Percentiles rank a stretch among this genome's conserved stretches.
These are phyloP conservation scores for Pteruthius melanotis DNA, from an alignment of 2,113 vertebrate genomes.

Conservation along the genomic window DNA sequence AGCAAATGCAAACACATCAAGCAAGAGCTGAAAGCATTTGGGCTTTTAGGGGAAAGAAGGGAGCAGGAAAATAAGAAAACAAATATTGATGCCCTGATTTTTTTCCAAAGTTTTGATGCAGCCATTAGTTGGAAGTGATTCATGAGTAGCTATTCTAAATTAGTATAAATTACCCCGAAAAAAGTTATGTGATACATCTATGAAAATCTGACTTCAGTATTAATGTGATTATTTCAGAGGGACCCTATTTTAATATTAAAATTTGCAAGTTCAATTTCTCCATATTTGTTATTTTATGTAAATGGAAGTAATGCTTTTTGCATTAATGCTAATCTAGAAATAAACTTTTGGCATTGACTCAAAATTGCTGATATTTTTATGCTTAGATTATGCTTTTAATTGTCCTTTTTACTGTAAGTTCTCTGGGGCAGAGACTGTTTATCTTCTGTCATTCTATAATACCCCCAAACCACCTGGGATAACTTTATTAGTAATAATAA, in stretches of 20 bases:
- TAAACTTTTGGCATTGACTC: not conserved
- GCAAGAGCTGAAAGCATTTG: not conserved
- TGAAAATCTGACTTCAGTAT: not conserved
- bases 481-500: not conserved
- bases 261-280: not conserved
- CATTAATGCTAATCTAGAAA: not conserved
- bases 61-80: not conserved
- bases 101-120: slow-evolving; percentile 7
- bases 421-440: not conserved
- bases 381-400: not conserved
- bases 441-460: not conserved
- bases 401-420: not conserved
- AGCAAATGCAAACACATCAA: not conserved
- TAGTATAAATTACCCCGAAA: not conserved
- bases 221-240: not conserved
- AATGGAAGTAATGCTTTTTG: not conserved
- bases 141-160: not conserved
- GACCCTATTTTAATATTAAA: not conserved
- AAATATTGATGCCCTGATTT: not conserved
- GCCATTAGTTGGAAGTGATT: not conserved
- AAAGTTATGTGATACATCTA: not conserved
- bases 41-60: not conserved
- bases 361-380: not conserved
- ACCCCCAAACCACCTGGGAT: not conserved
- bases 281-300: not conserved